phyloP scores from a whole-genome alignment of 2,113 vertebrate genomes.

The Myodes glareolus region DNA sequence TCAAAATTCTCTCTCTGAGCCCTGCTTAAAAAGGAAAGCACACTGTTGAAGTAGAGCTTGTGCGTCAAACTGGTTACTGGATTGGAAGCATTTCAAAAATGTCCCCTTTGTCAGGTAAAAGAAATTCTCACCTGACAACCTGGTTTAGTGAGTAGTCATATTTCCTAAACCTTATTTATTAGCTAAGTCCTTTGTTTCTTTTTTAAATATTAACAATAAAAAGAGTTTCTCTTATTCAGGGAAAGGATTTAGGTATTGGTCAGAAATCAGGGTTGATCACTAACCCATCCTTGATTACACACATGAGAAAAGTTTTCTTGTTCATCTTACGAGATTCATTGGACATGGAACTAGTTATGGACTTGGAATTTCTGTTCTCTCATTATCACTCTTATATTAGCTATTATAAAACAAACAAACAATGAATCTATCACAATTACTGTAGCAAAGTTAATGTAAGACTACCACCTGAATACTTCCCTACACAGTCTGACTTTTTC shows the following conservation, averaged over 20 bases:
- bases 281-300: conserved; percentile 5
- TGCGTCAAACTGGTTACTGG: background rate
- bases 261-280: background rate
- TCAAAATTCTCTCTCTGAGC: background rate
- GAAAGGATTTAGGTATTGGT: background rate
- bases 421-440: conserved; percentile 25
- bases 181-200: background rate
- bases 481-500: background rate
- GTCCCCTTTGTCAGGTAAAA: background rate
- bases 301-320: background rate
- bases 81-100: background rate
- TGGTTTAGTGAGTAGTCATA: conserved; percentile 21
- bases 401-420: background rate
- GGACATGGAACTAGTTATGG: background rate
- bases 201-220: conserved; percentile 21
- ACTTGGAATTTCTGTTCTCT: conserved; percentile 1
- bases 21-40: background rate
- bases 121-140: conserved; percentile 34
- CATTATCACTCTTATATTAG: background rate
- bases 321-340: background rate
- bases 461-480: background rate
- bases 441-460: background rate
- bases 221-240: background rate
- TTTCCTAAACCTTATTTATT: conserved; percentile 53
- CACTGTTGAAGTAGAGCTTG: background rate